Evolutionary conservation across 2,113 vertebrate genomes (phyloP), one percentile per base, ranked within the genome.

Genomic region (Pagrus major): DNA sequence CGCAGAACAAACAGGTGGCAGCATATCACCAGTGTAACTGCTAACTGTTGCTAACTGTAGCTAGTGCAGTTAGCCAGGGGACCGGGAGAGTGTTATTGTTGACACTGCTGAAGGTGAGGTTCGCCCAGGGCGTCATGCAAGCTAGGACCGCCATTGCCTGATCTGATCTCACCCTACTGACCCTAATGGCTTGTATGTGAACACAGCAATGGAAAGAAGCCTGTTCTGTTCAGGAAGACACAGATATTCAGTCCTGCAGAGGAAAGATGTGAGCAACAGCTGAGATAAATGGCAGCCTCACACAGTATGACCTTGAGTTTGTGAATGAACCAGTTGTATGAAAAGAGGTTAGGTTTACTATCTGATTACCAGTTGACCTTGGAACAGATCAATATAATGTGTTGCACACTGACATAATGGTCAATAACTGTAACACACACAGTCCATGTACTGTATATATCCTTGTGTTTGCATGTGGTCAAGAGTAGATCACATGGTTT

Each of bases 311-410:
- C 29, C 49, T 3, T 27, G 51, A 46, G 51, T 68, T 51, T 59
- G 37, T 46, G 61, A 72, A 52, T 78, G 69, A 69, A 67, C 61
- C 12, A 5, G 54, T 20, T 25, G 60, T 35, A 35, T n/a, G 27
- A 67, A 83, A 78, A 25, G 23, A 51, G 71, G 75, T 46, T 71
- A 80, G 27, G 56, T 49, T 65, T 23, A 41, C 31, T 51, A 37
- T 71, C 58, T 64, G 70, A 78, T 84, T 44, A 71, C 58, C 68
- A 55, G 63, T 14, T 81, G 73, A 78, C 79, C 71, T 89, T 81
- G 63, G 65, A 74, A 31, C 41, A 44, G 74, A 87, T 84, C 74
- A 79, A 63, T 83, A 59, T 54, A 59, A 55, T 42, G 41, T 68
- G 60, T 75, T 55, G 42, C 59, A 54, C 51, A 14, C 65, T 68